Base-by-base conservation (phyloP, 2,888 invertebrate genomes). In the Neocrepidodera transversa region DNA sequence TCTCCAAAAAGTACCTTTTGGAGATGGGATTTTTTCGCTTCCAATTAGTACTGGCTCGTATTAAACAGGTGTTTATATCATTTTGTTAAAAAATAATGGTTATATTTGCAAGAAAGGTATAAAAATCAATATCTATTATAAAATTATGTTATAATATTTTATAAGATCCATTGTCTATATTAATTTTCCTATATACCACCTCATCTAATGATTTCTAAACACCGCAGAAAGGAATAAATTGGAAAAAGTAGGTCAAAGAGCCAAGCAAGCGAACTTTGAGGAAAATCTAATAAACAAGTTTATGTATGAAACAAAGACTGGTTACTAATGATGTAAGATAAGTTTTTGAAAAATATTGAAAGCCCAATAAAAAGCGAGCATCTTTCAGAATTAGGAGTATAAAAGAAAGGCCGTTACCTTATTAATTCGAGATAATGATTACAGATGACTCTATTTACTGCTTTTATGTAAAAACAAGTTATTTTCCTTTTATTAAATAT, bases 381-480 rank as follows among this genome's bases (percentile, higher is more conserved):
- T 48, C 32, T 32, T 35, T 48, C 26, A 18, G 18, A n/a, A 32
- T 48, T 48, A 11, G 32, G 48, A 18, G 32, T 17, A 48, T 48
- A 48, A 48, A 48, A 30, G 32, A 35, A 48, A 11, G 14, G 11
- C 48, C 32, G 48, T 14, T n/a, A 48, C 17, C 48, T 32, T 48
- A 48, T 48, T 48, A 48, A 48, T 35, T 32, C 18, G 18, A 23
- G 32, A 48, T 48, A 48, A 48, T 48, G 30, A 48, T 48, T 48
- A 48, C 32, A 48, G 48, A 48, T 48, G 17, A 18, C 48, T 32
- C 26, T 45, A 6, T 28, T 45, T 13, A 10, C 13, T 26, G 26
- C 45, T n/a, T 2, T 45, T 26, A 13, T 43, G 11, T 6, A 26
- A 43, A 26, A 13, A 14, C 43, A 14, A 18, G n/a, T 43, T 43